Evolutionary conservation across 2,113 vertebrate genomes (phyloP), one percentile per base, ranked within the genome.

Genomic region (Formicarius rufipectus): DNA sequence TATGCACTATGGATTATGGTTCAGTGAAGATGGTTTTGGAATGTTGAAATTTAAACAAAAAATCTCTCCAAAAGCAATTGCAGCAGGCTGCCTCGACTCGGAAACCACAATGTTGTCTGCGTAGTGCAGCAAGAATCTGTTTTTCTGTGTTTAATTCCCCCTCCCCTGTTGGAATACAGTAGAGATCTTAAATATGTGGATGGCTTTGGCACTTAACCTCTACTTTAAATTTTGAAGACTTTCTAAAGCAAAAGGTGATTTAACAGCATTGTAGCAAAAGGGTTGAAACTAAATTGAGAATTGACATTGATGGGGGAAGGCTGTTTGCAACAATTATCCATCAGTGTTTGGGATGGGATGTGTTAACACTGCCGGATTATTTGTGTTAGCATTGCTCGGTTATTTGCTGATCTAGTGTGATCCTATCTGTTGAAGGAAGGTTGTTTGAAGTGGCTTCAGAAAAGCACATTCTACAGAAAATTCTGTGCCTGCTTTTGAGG

Each of bases 91-190:
- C 56, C 56, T 77, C 15, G 5, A 39, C 64, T 66, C 1, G 0
- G 68, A 93, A 94, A 90, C 88, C 86, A 89, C 94, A 81, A 39
- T 37, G 63, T 45, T 82, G 69, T 90, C 88, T 84, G 42, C 4
- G 2, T 45, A 71, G 59, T 24, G 59, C 68, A 67, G 56, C 50
- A 92, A 71, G 64, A 89, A 89, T 90, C 90, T 94, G 78, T 19
- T 94, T 85, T 74, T 45, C 92, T 93, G 58, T 68, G 27, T 90
- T 95, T 88, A 74, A 90, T 92, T 90, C 81, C 15, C 59, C 18
- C 2, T 0, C 15, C 59, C 18, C 2, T 0, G 0, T 39, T 90
- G 68, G 39, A 86, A 78, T 35, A 58, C 7, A 53, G 37, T 14
- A 0, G 4, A 66, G 53, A 49, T 83, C 20, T 74, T 78, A 50